Conservation (phyloP, 2,113 vertebrate genomes). For the Oncorhynchus masou region DNA sequence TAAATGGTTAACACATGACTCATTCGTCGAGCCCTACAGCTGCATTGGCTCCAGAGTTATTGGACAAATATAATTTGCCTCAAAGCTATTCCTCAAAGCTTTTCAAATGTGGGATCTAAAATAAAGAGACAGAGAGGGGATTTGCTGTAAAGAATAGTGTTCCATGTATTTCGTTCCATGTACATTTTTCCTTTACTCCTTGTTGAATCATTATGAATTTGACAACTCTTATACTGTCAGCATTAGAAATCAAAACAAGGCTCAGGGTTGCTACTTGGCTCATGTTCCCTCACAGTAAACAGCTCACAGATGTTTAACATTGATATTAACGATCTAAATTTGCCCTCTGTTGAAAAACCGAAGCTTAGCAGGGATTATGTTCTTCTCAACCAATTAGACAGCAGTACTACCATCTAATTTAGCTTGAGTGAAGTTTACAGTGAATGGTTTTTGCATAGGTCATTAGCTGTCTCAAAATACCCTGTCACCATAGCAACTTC, state of each 20-base stretch:
- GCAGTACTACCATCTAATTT: constrained; percentile 65
- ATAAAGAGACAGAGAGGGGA: neutral
- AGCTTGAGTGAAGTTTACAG: constrained; percentile 67
- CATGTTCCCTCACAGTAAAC: constrained; percentile 55
- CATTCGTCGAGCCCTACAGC: constrained; percentile 61
- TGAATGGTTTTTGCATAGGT: constrained; percentile 68
- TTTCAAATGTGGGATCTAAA: constrained; percentile 57
- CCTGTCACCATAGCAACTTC: constrained; percentile 70
- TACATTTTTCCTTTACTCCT: constrained; percentile 47
- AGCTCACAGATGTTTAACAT: constrained; percentile 72
- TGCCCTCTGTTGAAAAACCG: constrained; percentile 60
- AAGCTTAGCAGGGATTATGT: constrained; percentile 57
- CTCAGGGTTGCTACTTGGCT: constrained; percentile 58
- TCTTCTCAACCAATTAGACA: constrained; percentile 62
- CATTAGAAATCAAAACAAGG: constrained; percentile 68
- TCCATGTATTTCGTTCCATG: constrained; percentile 4
- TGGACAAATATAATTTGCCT: constrained; percentile 67
- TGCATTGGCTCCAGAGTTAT: constrained; percentile 64
- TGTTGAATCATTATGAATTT: constrained; percentile 41
- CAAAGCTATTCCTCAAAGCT: constrained; percentile 64
- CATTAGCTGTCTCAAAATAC: constrained; percentile 73
- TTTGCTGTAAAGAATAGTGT: constrained; percentile 67
- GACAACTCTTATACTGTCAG: constrained; percentile 65
- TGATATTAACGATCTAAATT: constrained; percentile 72
- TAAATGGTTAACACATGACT: constrained; percentile 70